A percentile compares a stretch with the other conserved stretches of the same genome.
Evolutionary conservation across 2,113 vertebrate genomes (phyloP).

Genomic region (Myotis yumanensis): DNA sequence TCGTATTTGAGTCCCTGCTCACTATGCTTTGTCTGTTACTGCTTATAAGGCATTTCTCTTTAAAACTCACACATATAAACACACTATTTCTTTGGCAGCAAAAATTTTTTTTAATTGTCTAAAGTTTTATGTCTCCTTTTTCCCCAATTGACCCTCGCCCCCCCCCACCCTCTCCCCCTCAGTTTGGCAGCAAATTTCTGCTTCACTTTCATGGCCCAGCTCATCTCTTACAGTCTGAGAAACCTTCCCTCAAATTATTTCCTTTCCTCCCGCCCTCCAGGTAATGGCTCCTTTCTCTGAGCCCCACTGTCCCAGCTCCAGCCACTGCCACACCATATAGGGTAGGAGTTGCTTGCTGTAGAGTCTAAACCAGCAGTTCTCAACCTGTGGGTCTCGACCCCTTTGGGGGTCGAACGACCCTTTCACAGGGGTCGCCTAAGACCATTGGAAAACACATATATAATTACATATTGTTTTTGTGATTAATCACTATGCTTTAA

Average conservation of each 20-base stretch:
- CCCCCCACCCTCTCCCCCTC: too few relatives aligned
- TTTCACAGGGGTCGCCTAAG: too few relatives aligned
- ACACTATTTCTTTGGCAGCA: not conserved
- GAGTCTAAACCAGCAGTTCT: not conserved
- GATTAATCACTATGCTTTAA: too few relatives aligned
- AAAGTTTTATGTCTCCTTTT: too few relatives aligned
- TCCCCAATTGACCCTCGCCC: too few relatives aligned
- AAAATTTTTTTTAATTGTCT: too few relatives aligned
- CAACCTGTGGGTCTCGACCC: too few relatives aligned
- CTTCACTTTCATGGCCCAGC: not conserved
- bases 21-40: not conserved
- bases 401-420: too few relatives aligned
- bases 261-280: not conserved
- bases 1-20: not conserved
- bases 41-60: not conserved
- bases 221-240: not conserved
- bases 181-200: constrained; percentile 21
- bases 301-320: not conserved
- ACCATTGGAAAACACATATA: too few relatives aligned
- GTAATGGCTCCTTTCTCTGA: not conserved
- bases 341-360: not conserved
- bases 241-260: not conserved
- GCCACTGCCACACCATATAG: not conserved
- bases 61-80: not conserved
- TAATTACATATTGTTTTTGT: too few relatives aligned